Percentiles rank a stretch among this genome's conserved stretches.
phyloP scores from a whole-genome alignment of 2,888 invertebrate genomes.

The Agrotis exclamationis region DNA sequence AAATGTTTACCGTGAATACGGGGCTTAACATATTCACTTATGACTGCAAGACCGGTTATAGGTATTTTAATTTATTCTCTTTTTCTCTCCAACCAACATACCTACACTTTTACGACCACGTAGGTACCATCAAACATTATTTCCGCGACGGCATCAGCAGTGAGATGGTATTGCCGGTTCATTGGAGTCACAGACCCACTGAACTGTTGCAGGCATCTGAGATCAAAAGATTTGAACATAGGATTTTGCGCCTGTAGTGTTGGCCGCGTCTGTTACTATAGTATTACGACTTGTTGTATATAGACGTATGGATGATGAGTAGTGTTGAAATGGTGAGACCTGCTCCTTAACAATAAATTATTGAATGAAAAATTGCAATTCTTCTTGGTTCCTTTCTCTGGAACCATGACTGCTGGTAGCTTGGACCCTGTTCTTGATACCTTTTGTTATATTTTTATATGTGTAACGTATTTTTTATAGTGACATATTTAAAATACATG shows the following conservation, averaged over 20 bases:
- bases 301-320: neutral
- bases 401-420: too few species aligned
- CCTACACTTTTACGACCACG: neutral
- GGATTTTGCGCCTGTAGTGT: conserved; percentile 64
- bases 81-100: neutral
- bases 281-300: conserved; percentile 4
- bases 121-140: conserved; percentile 37
- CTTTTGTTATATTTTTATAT: too few species aligned
- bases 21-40: too few species aligned
- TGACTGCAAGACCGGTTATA: too few species aligned
- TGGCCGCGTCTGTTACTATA: conserved; percentile 26
- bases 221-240: conserved; percentile 75
- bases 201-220: conserved; percentile 71
- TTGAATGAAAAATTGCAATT: too few species aligned
- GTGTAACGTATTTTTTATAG: too few species aligned
- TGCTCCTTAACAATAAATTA: too few species aligned
- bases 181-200: conserved; percentile 71
- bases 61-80: too few species aligned
- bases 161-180: conserved; percentile 70
- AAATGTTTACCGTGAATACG: too few species aligned
- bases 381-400: too few species aligned
- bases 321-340: neutral
- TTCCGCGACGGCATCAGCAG: conserved; percentile 48
- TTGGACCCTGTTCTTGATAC: too few species aligned
- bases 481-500: too few species aligned